These are phyloP conservation scores for Gorsachius goisagi DNA, from an alignment of 2,113 vertebrate species.

Conservation along the genomic window DNA sequence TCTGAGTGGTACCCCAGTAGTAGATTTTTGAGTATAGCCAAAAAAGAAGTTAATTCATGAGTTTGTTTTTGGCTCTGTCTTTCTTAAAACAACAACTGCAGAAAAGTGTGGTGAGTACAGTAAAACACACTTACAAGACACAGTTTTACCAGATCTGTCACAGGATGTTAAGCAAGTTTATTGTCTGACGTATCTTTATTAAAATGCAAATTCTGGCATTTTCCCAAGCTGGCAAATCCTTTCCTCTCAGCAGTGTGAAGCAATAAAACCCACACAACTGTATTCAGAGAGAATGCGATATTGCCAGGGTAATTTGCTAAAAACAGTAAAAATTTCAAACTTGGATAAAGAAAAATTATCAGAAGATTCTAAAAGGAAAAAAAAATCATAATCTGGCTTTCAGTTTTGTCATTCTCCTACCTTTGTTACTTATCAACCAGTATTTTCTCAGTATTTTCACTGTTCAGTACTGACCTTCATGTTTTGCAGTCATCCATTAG, in stretches of 20 bases:
- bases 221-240: conserved; percentile 7
- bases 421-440: not conserved
- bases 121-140: not conserved
- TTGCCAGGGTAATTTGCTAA: not conserved
- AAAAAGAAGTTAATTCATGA: not conserved
- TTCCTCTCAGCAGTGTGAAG: not conserved
- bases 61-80: not conserved
- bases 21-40: not conserved
- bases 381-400: not conserved
- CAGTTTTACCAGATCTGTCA: not conserved
- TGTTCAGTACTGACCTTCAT: not conserved
- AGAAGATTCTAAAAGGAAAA: not conserved
- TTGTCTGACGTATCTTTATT: conserved; percentile 53
- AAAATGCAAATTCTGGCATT: conserved; percentile 59
- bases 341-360: not conserved
- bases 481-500: not conserved
- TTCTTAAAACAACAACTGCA: not conserved
- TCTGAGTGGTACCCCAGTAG: not conserved
- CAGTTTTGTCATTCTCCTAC: not conserved
- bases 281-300: not conserved
- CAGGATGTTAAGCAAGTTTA: conserved; percentile 1
- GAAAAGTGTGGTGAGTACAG: not conserved
- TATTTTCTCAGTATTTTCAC: not conserved
- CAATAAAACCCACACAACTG: not conserved
- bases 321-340: not conserved